Conservation (phyloP, 2,888 invertebrate genomes). For the Gymnoscelis rufifasciata region DNA sequence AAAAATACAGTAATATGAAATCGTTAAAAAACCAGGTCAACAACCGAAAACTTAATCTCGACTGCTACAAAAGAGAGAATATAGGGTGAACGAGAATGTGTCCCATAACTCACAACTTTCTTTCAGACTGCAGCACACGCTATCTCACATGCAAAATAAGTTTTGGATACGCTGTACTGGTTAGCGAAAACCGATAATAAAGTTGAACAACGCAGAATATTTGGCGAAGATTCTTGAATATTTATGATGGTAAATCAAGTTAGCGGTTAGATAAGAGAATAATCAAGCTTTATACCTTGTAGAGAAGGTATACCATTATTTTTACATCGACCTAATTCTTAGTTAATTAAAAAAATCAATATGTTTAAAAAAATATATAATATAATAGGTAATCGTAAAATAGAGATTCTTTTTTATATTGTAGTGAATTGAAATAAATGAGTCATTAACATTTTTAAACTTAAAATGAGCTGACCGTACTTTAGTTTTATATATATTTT, state of each 20-base stretch:
- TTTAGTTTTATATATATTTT: no score
- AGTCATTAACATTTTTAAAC: no score
- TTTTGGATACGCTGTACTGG: slow-evolving; percentile 54
- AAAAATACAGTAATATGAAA: no score
- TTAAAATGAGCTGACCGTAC: no score
- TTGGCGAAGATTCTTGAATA: slow-evolving; percentile 14
- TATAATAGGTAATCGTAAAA: no score
- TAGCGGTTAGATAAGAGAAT: slow-evolving; percentile 1
- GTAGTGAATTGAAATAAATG: no score
- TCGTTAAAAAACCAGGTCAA: slow-evolving; percentile 5
- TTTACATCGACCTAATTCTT: no score
- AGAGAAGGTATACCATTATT: no score
- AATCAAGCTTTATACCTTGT: background rate
- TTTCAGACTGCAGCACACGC: slow-evolving; percentile 61
- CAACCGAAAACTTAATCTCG: slow-evolving; percentile 27
- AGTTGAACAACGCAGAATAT: slow-evolving; percentile 38
- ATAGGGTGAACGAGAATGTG: slow-evolving; percentile 29
- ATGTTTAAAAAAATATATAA: no score
- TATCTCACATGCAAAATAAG: slow-evolving; percentile 72
- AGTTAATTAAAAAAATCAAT: no score
- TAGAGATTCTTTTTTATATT: no score
- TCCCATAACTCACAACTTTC: slow-evolving; percentile 66
- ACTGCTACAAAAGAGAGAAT: slow-evolving; percentile 24
- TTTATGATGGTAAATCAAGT: slow-evolving; percentile 9
- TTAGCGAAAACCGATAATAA: slow-evolving; percentile 63